Base-by-base conservation (phyloP, 2,888 invertebrate species). In the Chalcosyrphus nemorum region DNA sequence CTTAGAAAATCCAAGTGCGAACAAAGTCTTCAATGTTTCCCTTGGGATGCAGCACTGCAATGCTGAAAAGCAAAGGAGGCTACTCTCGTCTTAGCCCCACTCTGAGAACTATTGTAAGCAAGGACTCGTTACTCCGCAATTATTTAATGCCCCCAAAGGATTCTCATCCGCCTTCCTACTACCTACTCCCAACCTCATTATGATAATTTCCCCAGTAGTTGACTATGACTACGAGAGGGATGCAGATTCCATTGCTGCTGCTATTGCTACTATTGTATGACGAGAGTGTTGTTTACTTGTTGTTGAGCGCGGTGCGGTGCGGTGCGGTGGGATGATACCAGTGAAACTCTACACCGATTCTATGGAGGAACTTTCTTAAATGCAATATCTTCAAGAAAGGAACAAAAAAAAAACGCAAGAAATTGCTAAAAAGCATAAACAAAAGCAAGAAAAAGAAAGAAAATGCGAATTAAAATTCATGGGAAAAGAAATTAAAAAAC, bases 401-500 rank as follows among this genome's bases (percentile, higher is more conserved):
- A 27, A 47, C 41, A 27, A 45, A 41, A 70, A 5, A 2, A 38
- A 29, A 19, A 47, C 4, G 5, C 3, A 29, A 56, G 56, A 50
- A 61, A 56, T 43, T 38, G 15, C 45, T 61, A 38, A 32, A 74
- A 70, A 38, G 70, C 65, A 76, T 77, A 81, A 75, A 81, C 63
- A 75, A 35, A 15, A 35, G 17, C 24, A 6, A 41, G 41, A 6
- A 43, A 52, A n/a, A 29, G 43, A 56, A 21, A 32, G 45, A 68
- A 15, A 45, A 24, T 13, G 72, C 50, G 74, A 84, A 80, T 84
- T 84, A 80, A 80, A 84, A 84, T 84, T 84, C 84, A 84, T 84
- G 74, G 65, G 45, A 84, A 80, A 84, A 84, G 80, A 84, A 84
- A 84, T 84, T 84, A 80, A 84, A 84, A 84, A 84, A 84, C 80